phyloP scores from a whole-genome alignment of 2,797 vertebrate species.

The Parauchenoglanis punctatus region DNA sequence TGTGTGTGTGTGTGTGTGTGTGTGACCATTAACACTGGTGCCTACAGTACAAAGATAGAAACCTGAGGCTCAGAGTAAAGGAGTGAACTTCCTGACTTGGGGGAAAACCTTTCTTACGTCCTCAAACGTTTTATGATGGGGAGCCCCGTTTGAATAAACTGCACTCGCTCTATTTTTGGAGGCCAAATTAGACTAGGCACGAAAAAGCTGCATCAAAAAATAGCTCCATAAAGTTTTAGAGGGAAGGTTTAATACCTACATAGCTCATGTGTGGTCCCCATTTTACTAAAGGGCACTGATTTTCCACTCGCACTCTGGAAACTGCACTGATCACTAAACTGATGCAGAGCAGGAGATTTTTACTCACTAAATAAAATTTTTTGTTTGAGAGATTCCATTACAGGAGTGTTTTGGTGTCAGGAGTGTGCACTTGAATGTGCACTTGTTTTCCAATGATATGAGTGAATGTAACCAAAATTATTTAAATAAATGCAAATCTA shows the following conservation, averaged over 20 bases:
- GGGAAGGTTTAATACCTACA: slow-evolving; percentile 79
- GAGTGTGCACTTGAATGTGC: background rate
- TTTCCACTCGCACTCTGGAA: slow-evolving; percentile 79
- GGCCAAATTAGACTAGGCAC: slow-evolving; percentile 70
- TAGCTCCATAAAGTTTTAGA: slow-evolving; percentile 83
- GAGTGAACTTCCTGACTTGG: slow-evolving; percentile 11
- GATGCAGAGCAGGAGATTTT: background rate
- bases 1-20: background rate
- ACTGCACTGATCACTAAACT: slow-evolving; percentile 52
- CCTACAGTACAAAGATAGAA: background rate
- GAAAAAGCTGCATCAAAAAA: slow-evolving; percentile 75
- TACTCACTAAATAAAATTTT: too few relatives aligned
- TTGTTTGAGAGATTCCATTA: too few relatives aligned
- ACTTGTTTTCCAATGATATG: background rate
- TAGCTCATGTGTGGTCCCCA: slow-evolving; percentile 79
- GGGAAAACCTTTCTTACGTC: slow-evolving; percentile 60
- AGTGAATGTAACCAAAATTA: background rate
- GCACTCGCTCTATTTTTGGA: slow-evolving; percentile 74
- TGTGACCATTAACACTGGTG: background rate
- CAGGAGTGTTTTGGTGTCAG: too few relatives aligned
- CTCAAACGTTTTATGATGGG: slow-evolving; percentile 67
- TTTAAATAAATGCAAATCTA: background rate
- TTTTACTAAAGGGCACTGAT: slow-evolving; percentile 75
- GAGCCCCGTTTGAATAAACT: slow-evolving; percentile 65
- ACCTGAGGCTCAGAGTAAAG: background rate